Conservation (phyloP, 1,140 invertebrate species). For the Heliconius eleuchia region DNA sequence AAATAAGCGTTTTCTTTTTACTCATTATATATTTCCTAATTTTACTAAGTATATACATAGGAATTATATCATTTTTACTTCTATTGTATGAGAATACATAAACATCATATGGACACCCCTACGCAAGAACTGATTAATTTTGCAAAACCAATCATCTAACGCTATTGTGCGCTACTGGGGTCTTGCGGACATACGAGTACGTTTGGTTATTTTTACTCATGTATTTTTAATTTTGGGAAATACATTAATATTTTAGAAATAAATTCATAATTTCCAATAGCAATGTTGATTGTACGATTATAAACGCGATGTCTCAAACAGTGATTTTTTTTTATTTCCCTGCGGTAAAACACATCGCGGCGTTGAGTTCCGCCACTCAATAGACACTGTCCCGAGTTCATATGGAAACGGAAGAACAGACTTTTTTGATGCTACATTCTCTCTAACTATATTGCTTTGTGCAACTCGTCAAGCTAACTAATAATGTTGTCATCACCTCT, state of each 20-base stretch:
- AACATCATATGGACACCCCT: slow-evolving; percentile 26
- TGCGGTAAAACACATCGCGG: too few species aligned
- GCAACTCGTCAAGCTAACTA: too few species aligned
- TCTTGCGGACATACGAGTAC: slow-evolving; percentile 17
- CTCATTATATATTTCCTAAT: neutral
- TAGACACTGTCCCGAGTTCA: neutral
- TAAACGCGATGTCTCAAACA: neutral
- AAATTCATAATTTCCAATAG: too few species aligned
- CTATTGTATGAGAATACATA: neutral
- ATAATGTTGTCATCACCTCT: too few species aligned
- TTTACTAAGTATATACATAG: too few species aligned
- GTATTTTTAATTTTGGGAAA: neutral
- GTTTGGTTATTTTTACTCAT: neutral
- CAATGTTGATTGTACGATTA: neutral
- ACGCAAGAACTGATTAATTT: slow-evolving; percentile 66
- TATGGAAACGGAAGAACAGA: neutral
- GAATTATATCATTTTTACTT: neutral
- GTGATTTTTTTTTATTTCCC: too few species aligned
- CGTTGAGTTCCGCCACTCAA: too few species aligned
- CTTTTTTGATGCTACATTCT: too few species aligned
- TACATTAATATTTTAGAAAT: neutral
- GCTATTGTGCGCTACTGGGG: slow-evolving; percentile 53
- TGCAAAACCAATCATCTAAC: slow-evolving; percentile 62
- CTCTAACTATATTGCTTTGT: too few species aligned
- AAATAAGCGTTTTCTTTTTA: neutral